Evolutionary conservation across 2,888 invertebrate species (phyloP).

Genomic region (Schizaphis graminum): DNA sequence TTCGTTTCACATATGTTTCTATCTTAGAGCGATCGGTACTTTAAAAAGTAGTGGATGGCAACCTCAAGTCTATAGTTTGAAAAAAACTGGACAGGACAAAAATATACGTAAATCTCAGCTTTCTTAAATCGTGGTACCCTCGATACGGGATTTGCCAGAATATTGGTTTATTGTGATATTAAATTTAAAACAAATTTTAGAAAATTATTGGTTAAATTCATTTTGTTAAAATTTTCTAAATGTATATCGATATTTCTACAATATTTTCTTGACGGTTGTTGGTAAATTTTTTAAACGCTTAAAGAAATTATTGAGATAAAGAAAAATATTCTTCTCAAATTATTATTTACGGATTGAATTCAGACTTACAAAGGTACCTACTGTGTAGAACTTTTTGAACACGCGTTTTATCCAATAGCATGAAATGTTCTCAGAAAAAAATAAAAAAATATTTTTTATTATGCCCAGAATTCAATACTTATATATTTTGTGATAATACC

Average conservation of each 20-base stretch:
- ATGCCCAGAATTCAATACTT: neutral
- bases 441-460: neutral
- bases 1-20: slow-evolving; percentile 13
- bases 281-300: neutral
- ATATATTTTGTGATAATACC: neutral
- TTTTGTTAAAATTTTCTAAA: neutral
- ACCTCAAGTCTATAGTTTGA: neutral
- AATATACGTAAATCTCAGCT: neutral
- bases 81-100: neutral
- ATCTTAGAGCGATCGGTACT: neutral
- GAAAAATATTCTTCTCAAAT: neutral
- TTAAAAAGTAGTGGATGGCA: neutral
- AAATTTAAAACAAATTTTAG: neutral
- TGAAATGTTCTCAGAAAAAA: neutral
- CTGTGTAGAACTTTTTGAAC: neutral
- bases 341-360: neutral
- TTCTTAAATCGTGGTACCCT: neutral
- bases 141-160: neutral
- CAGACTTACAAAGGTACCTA: neutral
- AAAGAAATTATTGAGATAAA: neutral
- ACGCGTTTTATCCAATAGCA: neutral
- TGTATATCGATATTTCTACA: neutral
- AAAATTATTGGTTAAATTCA: neutral
- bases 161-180: neutral
- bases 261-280: neutral